Evolutionary conservation across 2,888 invertebrate species (phyloP).

Genomic region (Acanthosoma haemorrhoidale): DNA sequence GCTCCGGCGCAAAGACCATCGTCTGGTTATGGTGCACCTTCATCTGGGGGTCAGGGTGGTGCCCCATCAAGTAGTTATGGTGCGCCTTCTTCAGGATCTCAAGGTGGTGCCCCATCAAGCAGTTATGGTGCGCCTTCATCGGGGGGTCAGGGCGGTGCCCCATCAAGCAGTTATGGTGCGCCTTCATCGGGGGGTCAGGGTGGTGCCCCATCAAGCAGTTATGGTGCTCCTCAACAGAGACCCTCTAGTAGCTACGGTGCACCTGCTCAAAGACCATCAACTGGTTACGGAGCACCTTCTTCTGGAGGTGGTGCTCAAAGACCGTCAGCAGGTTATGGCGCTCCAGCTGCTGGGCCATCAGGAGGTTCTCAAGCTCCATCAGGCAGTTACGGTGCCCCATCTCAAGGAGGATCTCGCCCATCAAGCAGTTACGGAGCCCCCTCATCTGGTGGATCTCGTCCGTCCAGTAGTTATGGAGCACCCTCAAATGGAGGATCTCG

Average conservation of each 20-base stretch:
- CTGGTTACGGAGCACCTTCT: conserved; percentile 27
- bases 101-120: conserved; percentile 36
- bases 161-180: conserved; percentile 37
- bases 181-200: conserved; percentile 13
- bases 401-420: conserved; percentile 33
- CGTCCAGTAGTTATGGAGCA: conserved; percentile 41
- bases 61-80: conserved; percentile 39
- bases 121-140: conserved; percentile 40
- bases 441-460: conserved; percentile 27
- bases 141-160: background rate
- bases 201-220: conserved; percentile 36
- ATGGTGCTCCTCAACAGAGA: conserved; percentile 40
- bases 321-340: conserved; percentile 37
- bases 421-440: background rate
- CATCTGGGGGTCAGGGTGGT: conserved; percentile 12
- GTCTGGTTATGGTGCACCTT: conserved; percentile 39
- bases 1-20: conserved; percentile 35
- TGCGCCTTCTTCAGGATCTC: conserved; percentile 34
- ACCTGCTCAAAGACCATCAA: conserved; percentile 29
- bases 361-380: conserved; percentile 23
- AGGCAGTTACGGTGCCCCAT: conserved; percentile 4
- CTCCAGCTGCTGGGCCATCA: conserved; percentile 32
- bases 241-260: conserved; percentile 35
- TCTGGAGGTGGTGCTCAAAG: conserved; percentile 24
- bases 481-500: background rate